phyloP scores from a whole-genome alignment of 2,113 vertebrate species.

The Arizona elegans region DNA sequence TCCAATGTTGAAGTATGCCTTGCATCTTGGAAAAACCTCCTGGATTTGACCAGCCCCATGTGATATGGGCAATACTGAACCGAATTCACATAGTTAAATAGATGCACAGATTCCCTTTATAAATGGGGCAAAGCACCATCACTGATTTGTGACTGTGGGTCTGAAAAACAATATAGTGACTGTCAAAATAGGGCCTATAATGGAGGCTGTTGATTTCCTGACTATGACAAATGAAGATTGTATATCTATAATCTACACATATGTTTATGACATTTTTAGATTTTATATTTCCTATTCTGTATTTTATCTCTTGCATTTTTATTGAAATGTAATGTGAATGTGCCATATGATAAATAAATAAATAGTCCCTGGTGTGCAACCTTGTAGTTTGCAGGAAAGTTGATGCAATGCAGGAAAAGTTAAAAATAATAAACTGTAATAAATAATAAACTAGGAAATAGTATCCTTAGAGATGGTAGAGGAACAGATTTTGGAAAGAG shows the following conservation, averaged over 20 bases:
- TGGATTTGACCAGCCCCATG: not conserved
- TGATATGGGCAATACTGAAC: not conserved
- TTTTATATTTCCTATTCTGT: not conserved
- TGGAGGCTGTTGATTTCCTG: not conserved
- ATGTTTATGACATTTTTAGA: not conserved
- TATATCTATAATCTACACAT: not conserved
- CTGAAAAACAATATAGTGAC: not conserved
- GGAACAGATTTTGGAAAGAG: not conserved
- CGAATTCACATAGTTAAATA: not conserved
- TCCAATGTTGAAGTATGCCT: not conserved
- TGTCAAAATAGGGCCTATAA: not conserved
- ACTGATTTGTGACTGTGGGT: not conserved
- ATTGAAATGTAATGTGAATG: not conserved
- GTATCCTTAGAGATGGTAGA: not conserved
- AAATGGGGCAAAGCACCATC: not conserved
- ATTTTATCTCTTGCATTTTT: not conserved
- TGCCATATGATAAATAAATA: not conserved
- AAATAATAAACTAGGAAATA: not conserved
- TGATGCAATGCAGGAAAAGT: not conserved
- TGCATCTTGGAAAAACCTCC: not conserved
- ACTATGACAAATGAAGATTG: not conserved
- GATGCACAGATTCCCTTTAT: not conserved
- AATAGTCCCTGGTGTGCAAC: not conserved
- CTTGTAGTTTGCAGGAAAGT: not conserved
- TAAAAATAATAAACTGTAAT: not conserved